A percentile compares a stretch with the other conserved stretches of the same genome.
Conservation (phyloP, 2,888 invertebrate genomes). For the Xanthia togata region DNA sequence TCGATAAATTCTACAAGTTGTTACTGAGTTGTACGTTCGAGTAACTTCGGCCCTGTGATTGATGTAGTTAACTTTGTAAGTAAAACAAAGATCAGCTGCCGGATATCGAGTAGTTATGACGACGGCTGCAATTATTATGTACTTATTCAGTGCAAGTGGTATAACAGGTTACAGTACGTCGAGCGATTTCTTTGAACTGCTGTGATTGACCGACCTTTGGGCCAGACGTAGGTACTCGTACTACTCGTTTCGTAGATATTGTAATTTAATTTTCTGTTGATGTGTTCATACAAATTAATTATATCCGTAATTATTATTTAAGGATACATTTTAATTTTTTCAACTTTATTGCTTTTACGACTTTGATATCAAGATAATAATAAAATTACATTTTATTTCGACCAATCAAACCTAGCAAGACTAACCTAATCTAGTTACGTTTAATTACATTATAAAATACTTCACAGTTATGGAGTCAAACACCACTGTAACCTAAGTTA, state of each 20-base stretch:
- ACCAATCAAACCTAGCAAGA: not conserved
- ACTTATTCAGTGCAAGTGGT: slow-evolving; percentile 48
- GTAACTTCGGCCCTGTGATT: not conserved
- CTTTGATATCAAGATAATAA: not conserved
- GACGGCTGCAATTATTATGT: slow-evolving; percentile 25
- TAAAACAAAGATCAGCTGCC: slow-evolving; percentile 45
- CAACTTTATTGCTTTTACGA: not conserved
- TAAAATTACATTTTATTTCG: not conserved
- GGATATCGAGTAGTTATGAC: slow-evolving; percentile 33
- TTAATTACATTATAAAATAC: too few species aligned
- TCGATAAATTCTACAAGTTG: not conserved
- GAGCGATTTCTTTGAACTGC: slow-evolving; percentile 34
- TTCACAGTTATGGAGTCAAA: not conserved
- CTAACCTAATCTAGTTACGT: not conserved
- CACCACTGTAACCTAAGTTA: not conserved
- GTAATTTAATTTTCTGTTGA: not conserved
- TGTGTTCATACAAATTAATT: not conserved
- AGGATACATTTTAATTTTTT: not conserved
- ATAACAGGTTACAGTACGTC: slow-evolving; percentile 35
- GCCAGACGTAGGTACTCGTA: not conserved
- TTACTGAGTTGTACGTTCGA: not conserved
- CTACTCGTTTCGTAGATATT: not conserved
- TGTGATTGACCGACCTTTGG: slow-evolving; percentile 49
- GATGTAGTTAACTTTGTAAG: slow-evolving; percentile 8
- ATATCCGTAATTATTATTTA: not conserved